These are phyloP conservation scores for Phengaris alcon DNA, from an alignment of 2,888 invertebrate genomes.

Conservation along the genomic window DNA sequence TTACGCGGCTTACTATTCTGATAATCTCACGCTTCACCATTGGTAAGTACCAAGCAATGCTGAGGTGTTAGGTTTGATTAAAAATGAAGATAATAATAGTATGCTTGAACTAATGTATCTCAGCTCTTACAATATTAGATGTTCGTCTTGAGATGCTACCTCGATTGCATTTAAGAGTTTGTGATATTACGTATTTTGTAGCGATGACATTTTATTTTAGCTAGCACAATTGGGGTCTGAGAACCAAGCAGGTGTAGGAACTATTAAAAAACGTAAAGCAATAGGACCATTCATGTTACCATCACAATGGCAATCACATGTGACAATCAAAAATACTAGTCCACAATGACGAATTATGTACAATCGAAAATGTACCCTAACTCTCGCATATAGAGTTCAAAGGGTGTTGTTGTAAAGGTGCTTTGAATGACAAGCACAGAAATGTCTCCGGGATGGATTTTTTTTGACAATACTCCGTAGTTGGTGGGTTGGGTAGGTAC, in stretches of 20 bases:
- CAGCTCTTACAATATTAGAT: no score
- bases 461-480: constrained; percentile 69
- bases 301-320: constrained; percentile 75
- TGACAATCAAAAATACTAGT: constrained; percentile 73
- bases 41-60: no score
- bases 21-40: no score
- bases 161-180: not conserved
- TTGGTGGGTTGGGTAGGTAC: constrained; percentile 80
- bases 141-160: no score
- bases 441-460: constrained; percentile 73
- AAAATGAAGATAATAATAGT: no score
- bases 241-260: constrained; percentile 63
- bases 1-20: no score
- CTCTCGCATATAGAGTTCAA: constrained; percentile 41
- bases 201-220: not conserved
- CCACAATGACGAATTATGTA: constrained; percentile 55
- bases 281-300: constrained; percentile 64
- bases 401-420: constrained; percentile 40
- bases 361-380: not conserved
- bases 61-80: no score
- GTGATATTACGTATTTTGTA: not conserved
- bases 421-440: constrained; percentile 72
- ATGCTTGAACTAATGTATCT: no score
- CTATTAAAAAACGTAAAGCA: constrained; percentile 59
- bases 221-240: not conserved